Base-by-base conservation (phyloP, 2,888 invertebrate genomes). In the Cyaniris semiargus region DNA sequence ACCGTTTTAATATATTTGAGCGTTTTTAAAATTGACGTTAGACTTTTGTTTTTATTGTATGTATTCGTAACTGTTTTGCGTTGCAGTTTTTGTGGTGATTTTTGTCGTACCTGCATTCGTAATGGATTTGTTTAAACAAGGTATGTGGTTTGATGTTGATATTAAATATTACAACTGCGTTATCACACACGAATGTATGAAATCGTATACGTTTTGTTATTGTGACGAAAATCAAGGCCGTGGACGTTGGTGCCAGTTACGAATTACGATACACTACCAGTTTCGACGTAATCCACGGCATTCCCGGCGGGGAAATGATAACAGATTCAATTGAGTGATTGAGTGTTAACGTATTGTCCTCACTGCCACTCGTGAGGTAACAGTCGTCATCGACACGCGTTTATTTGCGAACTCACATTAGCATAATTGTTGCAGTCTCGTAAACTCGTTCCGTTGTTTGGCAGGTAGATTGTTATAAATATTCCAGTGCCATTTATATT, bases 161-260 rank as follows among this genome's bases (percentile, higher is more conserved):
- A 72, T 44, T 44, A 38, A n/a, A 21, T 23, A 23, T 72, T 53
- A 53, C 13, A 72, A 13, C n/a, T 38, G 7, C n/a, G n/a, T n/a
- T 44, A 21, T 21, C 38, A 21, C 44, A n/a, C 8, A 72, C 15
- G 8, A 21, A 70, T 18, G 34, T 18, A 8, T 27, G 8, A 48
- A 48, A 27, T 74, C 27, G 48, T 15, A 7, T 53, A 72, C 44
- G 23, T 27, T 44, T 23, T 72, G 21, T 74, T 80, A 79, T 80
- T 80, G 77, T 86, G 86, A 87, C 87, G 90, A 89, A 87, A 84
- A 87, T 87, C 93, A 93, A 94, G 93, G 93, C 90, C 93, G 93
- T 87, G 84, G 85, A 84, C 82, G 83, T 81, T 83, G 86, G 93
- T 94, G 86, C 92, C 93, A 87, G 93, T 92, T 85, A 92, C 92